Evolutionary conservation across 2,797 vertebrate species (phyloP).

Genomic region (Sternarchorhynchus goeldii): DNA sequence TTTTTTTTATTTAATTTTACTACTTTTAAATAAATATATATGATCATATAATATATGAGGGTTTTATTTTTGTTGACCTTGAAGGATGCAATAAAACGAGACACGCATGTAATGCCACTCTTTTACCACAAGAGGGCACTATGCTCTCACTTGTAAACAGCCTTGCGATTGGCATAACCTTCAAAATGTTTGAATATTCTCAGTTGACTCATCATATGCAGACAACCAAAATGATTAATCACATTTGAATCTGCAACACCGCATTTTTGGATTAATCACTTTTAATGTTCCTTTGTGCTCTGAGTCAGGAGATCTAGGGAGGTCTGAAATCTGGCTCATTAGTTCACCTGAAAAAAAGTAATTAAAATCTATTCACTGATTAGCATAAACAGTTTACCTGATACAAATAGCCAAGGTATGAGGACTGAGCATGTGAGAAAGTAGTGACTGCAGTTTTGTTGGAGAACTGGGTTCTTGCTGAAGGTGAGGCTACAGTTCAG

Average conservation of each 20-base stretch:
- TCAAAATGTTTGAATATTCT: neutral
- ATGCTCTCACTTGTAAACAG: conserved; percentile 25
- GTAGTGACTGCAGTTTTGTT: neutral
- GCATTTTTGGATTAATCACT: conserved; percentile 39
- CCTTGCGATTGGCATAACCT: neutral
- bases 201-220: neutral
- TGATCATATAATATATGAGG: too few relatives aligned
- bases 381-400: conserved; percentile 7
- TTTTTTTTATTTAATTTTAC: neutral
- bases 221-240: neutral
- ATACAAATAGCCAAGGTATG: neutral
- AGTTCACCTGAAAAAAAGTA: conserved; percentile 35
- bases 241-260: neutral
- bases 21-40: conserved; percentile 22
- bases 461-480: too few relatives aligned
- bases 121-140: conserved; percentile 65
- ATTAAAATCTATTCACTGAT: conserved; percentile 39
- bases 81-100: neutral
- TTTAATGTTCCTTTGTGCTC: conserved; percentile 42
- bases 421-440: neutral
- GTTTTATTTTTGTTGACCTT: neutral
- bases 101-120: neutral
- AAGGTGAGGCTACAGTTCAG: too few relatives aligned
- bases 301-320: conserved; percentile 7
- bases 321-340: conserved; percentile 30